Conservation (phyloP, 2,888 invertebrate genomes). For the Vannuccia rotundouncinata region DNA sequence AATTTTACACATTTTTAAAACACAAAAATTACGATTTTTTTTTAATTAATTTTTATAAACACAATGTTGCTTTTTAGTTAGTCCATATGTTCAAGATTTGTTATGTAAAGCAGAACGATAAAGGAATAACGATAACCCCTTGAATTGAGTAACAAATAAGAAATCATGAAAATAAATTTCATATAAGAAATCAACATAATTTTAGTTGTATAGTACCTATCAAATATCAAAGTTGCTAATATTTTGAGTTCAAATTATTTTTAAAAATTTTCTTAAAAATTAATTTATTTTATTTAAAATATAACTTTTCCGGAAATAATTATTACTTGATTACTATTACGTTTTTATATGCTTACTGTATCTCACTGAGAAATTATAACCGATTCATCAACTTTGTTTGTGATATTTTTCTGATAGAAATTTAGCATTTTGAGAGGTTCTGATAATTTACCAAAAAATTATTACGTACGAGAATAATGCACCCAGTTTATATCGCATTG, state of each 20-base stretch:
- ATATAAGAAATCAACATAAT: constrained; percentile 1
- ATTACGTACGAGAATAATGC: constrained; percentile 17
- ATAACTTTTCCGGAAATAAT: constrained; percentile 13
- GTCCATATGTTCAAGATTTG: constrained; percentile 12
- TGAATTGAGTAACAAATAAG: constrained; percentile 12
- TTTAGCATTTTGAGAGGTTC: constrained; percentile 1
- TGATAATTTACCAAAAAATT: neutral
- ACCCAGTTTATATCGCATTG: constrained; percentile 8
- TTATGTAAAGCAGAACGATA: constrained; percentile 24
- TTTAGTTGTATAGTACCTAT: neutral
- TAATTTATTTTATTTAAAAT: neutral
- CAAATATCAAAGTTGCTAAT: constrained; percentile 14
- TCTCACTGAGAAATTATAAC: constrained; percentile 5
- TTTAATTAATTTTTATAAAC: neutral
- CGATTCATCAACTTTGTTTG: neutral
- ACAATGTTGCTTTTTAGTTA: constrained; percentile 18
- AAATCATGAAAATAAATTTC: neutral
- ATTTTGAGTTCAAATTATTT: constrained; percentile 8
- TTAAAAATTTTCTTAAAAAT: neutral
- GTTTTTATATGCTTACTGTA: constrained; percentile 22
- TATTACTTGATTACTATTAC: constrained; percentile 14
- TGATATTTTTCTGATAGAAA: constrained; percentile 8
- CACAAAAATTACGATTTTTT: constrained; percentile 1
- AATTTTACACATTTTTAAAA: constrained; percentile 1
- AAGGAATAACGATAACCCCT: neutral